phyloP scores from a whole-genome alignment of 2,797 vertebrate species.

The Melanotaenia trifasciata region DNA sequence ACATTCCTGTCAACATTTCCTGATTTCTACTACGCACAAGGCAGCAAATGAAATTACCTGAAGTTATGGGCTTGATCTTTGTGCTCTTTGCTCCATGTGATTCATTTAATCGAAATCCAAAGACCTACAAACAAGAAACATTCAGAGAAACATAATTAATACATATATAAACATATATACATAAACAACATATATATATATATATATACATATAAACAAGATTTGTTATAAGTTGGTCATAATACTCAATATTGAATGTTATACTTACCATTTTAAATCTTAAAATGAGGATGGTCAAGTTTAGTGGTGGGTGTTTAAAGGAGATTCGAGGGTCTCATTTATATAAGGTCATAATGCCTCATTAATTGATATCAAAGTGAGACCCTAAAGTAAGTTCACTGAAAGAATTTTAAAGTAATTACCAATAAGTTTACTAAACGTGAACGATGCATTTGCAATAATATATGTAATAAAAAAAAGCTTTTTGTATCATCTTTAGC shows the following conservation, averaged over 20 bases:
- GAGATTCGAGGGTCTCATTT: too few relatives aligned
- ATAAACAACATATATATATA: too few relatives aligned
- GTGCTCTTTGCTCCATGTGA: not conserved
- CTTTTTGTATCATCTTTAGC: not conserved
- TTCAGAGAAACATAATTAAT: not conserved
- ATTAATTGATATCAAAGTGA: too few relatives aligned
- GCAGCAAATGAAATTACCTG: not conserved
- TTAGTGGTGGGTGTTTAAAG: not conserved
- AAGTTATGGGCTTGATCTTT: not conserved
- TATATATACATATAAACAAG: too few relatives aligned
- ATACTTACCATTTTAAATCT: not conserved
- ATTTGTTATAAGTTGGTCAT: not conserved
- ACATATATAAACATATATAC: too few relatives aligned
- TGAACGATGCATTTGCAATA: not conserved
- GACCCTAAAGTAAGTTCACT: not conserved
- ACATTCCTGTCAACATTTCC: constrained; percentile 4
- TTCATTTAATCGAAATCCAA: not conserved
- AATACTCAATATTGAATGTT: not conserved
- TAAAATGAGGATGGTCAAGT: not conserved
- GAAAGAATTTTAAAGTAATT: not conserved
- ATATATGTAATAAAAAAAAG: too few relatives aligned
- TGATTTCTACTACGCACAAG: not conserved
- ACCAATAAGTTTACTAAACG: constrained; percentile 11
- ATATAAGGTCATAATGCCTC: too few relatives aligned
- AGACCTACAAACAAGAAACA: not conserved